phyloP scores from a whole-genome alignment of 2,797 vertebrate genomes.

The Macrochelys suwanniensis region DNA sequence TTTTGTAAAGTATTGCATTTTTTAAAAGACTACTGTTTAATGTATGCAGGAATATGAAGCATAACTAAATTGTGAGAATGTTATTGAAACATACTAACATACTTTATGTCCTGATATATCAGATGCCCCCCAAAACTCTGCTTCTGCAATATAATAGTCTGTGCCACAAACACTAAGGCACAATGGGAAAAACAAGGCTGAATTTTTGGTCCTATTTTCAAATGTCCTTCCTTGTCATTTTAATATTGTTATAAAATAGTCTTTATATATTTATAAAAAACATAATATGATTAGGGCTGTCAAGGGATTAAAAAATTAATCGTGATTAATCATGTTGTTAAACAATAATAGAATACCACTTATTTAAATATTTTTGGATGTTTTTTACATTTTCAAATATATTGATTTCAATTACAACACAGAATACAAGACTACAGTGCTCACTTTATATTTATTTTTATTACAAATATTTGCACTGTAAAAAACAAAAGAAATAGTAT shows the following conservation, averaged over 20 bases:
- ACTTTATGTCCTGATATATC: not conserved
- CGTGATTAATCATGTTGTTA: no score
- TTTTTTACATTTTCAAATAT: no score
- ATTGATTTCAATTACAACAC: no score
- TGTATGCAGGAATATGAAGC: not conserved
- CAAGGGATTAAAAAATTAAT: no score
- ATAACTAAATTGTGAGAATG: not conserved
- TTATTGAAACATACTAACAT: not conserved
- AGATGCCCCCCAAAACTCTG: not conserved
- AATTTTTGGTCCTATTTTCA: not conserved
- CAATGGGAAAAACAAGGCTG: not conserved
- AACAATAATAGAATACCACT: no score
- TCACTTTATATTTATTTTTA: no score
- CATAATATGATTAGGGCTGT: not conserved
- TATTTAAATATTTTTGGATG: no score
- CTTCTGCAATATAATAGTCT: not conserved
- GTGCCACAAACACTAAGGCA: not conserved
- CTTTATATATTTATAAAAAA: not conserved
- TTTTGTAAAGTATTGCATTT: not conserved
- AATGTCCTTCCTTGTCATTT: not conserved
- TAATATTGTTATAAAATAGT: not conserved
- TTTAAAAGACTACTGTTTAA: not conserved
- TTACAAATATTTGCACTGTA: no score
- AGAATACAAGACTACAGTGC: no score
- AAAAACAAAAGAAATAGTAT: no score